Percentiles rank a stretch among this genome's conserved stretches.
These are phyloP conservation scores for Heliocidaris tuberculata DNA, from an alignment of 35 echinoderm and acorn worm genomes.

Conservation along the genomic window DNA sequence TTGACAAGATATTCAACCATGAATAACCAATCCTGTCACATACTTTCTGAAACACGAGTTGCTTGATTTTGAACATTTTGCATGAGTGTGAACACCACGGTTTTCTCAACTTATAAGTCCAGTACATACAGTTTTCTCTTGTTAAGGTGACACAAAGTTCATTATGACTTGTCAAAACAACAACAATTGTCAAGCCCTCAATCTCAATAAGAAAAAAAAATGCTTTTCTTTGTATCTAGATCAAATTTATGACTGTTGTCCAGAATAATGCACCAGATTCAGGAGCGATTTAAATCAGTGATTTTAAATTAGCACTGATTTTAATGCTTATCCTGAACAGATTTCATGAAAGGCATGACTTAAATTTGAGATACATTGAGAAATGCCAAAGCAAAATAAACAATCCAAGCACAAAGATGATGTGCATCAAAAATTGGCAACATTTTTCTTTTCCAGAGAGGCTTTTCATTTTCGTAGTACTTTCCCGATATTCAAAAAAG, in stretches of 20 bases:
- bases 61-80: not conserved
- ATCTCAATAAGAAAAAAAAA: too few species aligned
- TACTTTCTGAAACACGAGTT: not conserved
- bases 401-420: too few species aligned
- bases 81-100: not conserved
- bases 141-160: not conserved
- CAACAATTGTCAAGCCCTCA: not conserved
- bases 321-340: not conserved
- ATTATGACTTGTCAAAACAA: not conserved
- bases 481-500: too few species aligned
- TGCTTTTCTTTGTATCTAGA: too few species aligned
- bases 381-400: too few species aligned
- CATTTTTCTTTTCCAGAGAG: not conserved
- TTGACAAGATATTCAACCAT: not conserved
- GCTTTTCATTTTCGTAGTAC: too few species aligned
- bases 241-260: too few species aligned
- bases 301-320: not conserved
- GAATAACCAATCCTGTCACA: not conserved
- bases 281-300: not conserved
- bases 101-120: not conserved
- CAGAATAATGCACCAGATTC: too few species aligned
- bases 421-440: not conserved
- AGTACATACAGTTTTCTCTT: too few species aligned
- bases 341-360: too few species aligned
- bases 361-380: too few species aligned